Evolutionary conservation across 2,888 invertebrate species (phyloP), one percentile per base, ranked within the genome.

Genomic region (Stenodema calcarata): DNA sequence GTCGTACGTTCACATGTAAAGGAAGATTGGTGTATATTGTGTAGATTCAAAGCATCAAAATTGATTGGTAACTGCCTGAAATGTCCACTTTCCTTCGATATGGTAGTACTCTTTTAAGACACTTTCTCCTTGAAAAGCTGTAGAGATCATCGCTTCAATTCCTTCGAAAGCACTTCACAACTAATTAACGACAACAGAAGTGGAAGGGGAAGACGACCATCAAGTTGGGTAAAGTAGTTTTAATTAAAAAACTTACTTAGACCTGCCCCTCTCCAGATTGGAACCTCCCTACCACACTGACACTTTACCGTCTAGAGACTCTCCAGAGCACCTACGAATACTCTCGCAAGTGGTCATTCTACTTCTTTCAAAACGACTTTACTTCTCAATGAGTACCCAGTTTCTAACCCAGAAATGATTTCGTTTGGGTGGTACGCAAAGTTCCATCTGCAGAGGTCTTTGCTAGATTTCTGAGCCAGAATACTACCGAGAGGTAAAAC

Each of bases 211-310:
- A 75, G 54, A 84, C 44, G 84, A 27, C 28, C 41, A 27, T 84
- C 84, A 75, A 84, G 54, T 84, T 47, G 73, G 84, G 73, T 84
- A 84, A 84, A 84, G 84, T 75, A 84, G 84, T 84, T 84, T 84
- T 84, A 84, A 84, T 84, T 84, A 73, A 84, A 84, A 84, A 84
- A 84, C 84, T 84, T 84, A 78, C 78, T 78, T 23, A 78, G 47
- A 44, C 78, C 78, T 84, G n/a, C 82, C n/a, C n/a, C 23, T 23
- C 70, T 16, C 84, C 62, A 41, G 62, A 69, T 54, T 14, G 11
- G 1, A 28, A 16, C 42, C 41, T 16, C 69, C 69, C 82, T 6
- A 18, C 62, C 62, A n/a, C 35, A 35, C 4, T 35, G 35, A 7
- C 35, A 44, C 44, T 44, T 44, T 9, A 9, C 44, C 44, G 44